Base-by-base conservation (phyloP, 2,797 vertebrate genomes). In the Discoglossus pictus region DNA sequence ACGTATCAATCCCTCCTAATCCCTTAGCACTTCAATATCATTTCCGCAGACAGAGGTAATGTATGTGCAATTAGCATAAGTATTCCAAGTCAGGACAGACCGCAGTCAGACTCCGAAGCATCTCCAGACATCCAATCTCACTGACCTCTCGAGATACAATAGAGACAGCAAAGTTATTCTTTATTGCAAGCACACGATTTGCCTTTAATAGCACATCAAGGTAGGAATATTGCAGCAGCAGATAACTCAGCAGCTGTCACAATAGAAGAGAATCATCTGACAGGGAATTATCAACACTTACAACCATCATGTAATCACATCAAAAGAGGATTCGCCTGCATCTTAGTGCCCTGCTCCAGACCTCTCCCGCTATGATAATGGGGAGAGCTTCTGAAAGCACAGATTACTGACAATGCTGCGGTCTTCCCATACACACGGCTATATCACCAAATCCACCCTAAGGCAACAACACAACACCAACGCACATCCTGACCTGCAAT, bases 251-350 rank as follows among this genome's bases (percentile, higher is more conserved):
- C 35, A 51, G 44, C 55, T 59, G 55, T 59, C 55, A 59, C 55
- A 59, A 59, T 66, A 58, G 23, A 31, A 23, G 16, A 58, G 53
- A 66, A 16, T 66, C 23, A 31, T 67, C 53, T 67, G 54, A 51
- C 64, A 50, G 47, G 12, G 43, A 67, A 50, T 59, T 23, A 51
- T 59, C 54, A 58, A 50, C 34, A 42, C 55, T 59, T 59, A 43
- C 44, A 59, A 21, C 35, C 54, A 67, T 59, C 46, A 48, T 42
- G 54, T 66, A 25, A 66, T 58, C 46, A 67, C 34, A 59, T 59
- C 54, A 50, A 34, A 42, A 59, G 44, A 36, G 35, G 36, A 59
- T 59, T 60, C 35, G 18, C 21, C 36, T 18, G 7, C 25, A 59
- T 42, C 46, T 59, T 34, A 50, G 54, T 24, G 50, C 24, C 44